Percentiles rank a stretch among this genome's conserved stretches.
These are phyloP conservation scores for Taphrorychus bicolor DNA, from an alignment of 2,888 invertebrate genomes.

Conservation along the genomic window DNA sequence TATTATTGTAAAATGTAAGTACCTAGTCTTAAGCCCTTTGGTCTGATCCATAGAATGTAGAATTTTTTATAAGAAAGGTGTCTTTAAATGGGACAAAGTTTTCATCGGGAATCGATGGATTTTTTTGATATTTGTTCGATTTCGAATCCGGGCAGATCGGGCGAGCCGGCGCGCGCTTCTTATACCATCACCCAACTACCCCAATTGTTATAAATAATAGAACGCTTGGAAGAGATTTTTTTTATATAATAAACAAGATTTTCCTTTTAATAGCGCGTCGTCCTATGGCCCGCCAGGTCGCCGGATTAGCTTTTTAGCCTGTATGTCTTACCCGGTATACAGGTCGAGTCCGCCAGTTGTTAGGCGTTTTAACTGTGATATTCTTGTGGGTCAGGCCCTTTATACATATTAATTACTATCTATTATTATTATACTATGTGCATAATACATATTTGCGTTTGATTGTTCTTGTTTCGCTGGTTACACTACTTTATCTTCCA, in stretches of 20 bases:
- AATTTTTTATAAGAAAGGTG: constrained; percentile 40
- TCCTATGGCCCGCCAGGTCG: constrained; percentile 1
- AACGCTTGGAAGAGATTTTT: too few species aligned
- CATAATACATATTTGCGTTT: too few species aligned
- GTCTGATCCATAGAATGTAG: constrained; percentile 45
- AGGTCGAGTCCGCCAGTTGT: constrained; percentile 38
- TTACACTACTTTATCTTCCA: constrained; percentile 4
- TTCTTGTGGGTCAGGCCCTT: constrained; percentile 43
- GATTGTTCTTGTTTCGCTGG: neutral
- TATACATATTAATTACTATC: constrained; percentile 25
- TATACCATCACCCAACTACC: neutral
- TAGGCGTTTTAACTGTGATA: constrained; percentile 44
- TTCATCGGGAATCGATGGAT: constrained; percentile 36
- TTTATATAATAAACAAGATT: neutral
- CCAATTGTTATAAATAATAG: constrained; percentile 13
- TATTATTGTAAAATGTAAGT: neutral
- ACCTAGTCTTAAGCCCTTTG: constrained; percentile 16
- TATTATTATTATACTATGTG: constrained; percentile 13
- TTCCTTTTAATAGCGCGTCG: neutral
- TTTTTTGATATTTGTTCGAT: constrained; percentile 38
- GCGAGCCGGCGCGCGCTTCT: neutral
- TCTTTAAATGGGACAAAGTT: constrained; percentile 33
- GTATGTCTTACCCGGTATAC: constrained; percentile 26
- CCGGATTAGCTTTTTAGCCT: constrained; percentile 26
- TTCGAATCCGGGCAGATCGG: constrained; percentile 16